phyloP scores from a whole-genome alignment of 1,140 invertebrate genomes.

The Danaus melanippus region DNA sequence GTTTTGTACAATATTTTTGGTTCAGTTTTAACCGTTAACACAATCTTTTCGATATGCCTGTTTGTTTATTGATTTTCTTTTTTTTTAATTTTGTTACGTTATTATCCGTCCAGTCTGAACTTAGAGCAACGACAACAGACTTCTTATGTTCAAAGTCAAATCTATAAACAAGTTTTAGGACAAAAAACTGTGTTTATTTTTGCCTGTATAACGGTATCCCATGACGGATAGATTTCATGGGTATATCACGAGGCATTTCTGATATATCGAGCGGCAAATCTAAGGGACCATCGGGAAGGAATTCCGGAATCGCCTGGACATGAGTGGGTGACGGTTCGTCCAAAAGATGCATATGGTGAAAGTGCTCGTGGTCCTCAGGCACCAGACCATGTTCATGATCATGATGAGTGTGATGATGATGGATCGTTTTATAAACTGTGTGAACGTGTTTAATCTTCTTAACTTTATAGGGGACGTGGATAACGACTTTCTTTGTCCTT shows the following conservation, averaged over 20 bases:
- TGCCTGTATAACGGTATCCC: conserved; percentile 15
- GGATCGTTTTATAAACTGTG: conserved; percentile 76
- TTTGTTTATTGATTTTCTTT: no score
- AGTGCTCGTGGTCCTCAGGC: conserved; percentile 59
- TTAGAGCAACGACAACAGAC: neutral
- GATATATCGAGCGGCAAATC: conserved; percentile 33
- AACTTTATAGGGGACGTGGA: conserved; percentile 75
- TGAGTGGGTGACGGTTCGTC: conserved; percentile 43
- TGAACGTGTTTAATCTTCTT: conserved; percentile 78
- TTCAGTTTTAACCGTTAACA: neutral
- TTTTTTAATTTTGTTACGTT: no score
- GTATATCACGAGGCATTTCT: conserved; percentile 33
- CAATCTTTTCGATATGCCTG: no score
- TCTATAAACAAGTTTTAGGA: no score
- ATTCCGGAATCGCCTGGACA: conserved; percentile 44
- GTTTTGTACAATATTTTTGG: conserved; percentile 10
- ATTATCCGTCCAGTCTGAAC: no score
- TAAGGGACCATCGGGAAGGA: conserved; percentile 44
- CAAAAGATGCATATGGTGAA: conserved; percentile 53
- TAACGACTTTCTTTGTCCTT: conserved; percentile 74
- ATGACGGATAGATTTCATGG: conserved; percentile 12
- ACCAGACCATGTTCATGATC: conserved; percentile 23
- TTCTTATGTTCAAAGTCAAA: neutral
- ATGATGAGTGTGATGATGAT: conserved; percentile 65
- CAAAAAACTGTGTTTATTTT: neutral